These are phyloP conservation scores for Cyrtonyx montezumae DNA, from an alignment of 2,113 vertebrate genomes.

Conservation along the genomic window DNA sequence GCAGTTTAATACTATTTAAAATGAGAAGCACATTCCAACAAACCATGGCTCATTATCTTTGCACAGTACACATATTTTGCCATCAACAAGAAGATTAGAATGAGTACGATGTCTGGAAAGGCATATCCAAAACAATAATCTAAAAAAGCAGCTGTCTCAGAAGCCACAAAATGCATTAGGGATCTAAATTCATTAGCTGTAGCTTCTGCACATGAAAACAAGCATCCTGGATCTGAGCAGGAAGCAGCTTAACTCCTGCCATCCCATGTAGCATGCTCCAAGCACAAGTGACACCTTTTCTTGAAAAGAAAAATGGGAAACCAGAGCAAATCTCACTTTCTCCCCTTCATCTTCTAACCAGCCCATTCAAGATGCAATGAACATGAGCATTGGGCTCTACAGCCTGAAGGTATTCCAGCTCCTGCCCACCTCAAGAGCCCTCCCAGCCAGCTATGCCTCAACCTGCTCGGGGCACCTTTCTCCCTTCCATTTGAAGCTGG, in stretches of 20 bases:
- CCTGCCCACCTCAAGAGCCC: not conserved
- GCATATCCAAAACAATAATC: not conserved
- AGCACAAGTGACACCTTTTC: not conserved
- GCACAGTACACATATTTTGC: not conserved
- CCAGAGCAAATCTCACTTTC: not conserved
- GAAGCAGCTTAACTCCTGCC: not conserved
- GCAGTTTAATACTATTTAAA: slow-evolving; percentile 4
- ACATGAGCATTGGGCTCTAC: not conserved
- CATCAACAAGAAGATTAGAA: slow-evolving; percentile 2
- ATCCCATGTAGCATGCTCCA: not conserved
- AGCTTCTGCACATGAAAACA: not conserved
- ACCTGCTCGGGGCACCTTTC: not conserved
- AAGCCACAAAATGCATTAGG: slow-evolving; percentile 42
- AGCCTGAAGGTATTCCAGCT: not conserved
- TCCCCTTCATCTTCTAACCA: not conserved
- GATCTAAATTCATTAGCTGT: slow-evolving; percentile 38
- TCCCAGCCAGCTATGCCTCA: not conserved
- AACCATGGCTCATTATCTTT: not conserved
- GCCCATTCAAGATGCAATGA: not conserved
- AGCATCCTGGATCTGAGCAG: not conserved
- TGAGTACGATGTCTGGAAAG: not conserved
- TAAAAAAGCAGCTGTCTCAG: slow-evolving; percentile 24
- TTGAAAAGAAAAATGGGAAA: not conserved
- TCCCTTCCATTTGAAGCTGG: not conserved
- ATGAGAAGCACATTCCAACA: slow-evolving; percentile 7